Evolutionary conservation across 2,888 invertebrate genomes (phyloP), one percentile per base, ranked within the genome.

Genomic region (Oscheius sp.): DNA sequence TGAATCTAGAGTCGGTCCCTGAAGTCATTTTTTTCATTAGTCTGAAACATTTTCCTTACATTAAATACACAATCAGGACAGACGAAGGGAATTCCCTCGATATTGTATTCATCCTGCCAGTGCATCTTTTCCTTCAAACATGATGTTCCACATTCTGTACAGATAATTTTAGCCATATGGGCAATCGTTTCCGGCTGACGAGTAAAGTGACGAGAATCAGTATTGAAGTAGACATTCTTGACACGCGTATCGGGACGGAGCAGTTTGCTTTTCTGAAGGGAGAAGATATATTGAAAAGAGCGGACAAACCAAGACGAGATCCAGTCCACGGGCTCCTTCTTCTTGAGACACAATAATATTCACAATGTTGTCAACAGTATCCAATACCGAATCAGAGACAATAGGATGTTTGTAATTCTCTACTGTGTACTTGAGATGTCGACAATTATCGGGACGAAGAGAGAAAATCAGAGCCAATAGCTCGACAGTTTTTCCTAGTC

Each of bases 401-500:
- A 32, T 14, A n/a, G n/a, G n/a, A n/a, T n/a, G n/a, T n/a, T n/a
- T n/a, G n/a, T n/a, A n/a, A n/a, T n/a, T n/a, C n/a, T n/a, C n/a
- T n/a, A n/a, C n/a, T n/a, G n/a, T n/a, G n/a, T n/a, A n/a, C n/a
- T n/a, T n/a, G n/a, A n/a, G n/a, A n/a, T n/a, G n/a, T n/a, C n/a
- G n/a, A n/a, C n/a, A 20, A n/a, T 62, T 62, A 32, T 62, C 67
- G 47, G 20, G 32, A 24, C 38, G 57, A 28, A 51, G 44, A 1
- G 75, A 57, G 3, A 67, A 47, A 24, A 92, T 89, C 66, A 91
- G 89, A 1, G 91, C 90, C 36, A 92, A 83, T 12, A 92, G 89
- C 87, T 92, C 92, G 0, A 92, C 91, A 0, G 92, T 92, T 88
- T 92, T 92, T 0, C 92, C 92, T 26, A 92, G 87, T 0, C 92